phyloP scores from a whole-genome alignment of 2,113 vertebrate genomes.

The Muntiacus reevesi region DNA sequence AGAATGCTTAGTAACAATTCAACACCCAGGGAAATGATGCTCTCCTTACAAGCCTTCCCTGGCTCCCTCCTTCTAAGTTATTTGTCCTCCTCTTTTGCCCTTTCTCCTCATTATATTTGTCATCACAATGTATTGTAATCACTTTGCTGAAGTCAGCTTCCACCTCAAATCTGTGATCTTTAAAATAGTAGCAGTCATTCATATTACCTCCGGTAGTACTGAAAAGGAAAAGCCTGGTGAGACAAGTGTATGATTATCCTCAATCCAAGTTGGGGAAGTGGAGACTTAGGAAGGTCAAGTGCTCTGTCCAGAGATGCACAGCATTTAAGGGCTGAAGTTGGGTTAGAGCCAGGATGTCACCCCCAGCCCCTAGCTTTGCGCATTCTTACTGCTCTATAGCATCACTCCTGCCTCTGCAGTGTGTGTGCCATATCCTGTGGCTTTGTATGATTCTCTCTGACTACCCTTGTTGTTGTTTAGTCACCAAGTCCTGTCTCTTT shows the following conservation, averaged over 20 bases:
- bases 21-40: neutral
- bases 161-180: neutral
- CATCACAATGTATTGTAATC: neutral
- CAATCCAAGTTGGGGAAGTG: neutral
- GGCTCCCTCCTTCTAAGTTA: neutral
- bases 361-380: neutral
- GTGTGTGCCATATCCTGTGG: neutral
- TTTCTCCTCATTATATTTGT: neutral
- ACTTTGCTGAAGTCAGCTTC: neutral
- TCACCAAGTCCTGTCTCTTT: neutral
- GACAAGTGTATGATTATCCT: neutral
- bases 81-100: too few relatives aligned
- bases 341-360: neutral
- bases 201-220: neutral
- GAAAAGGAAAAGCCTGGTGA: neutral
- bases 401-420: rapidly evolving
- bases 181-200: neutral
- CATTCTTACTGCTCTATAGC: neutral
- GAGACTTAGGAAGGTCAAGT: neutral
- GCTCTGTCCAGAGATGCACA: neutral
- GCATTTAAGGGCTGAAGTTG: neutral
- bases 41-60: neutral
- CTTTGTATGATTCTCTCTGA: neutral
- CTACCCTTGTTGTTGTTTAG: neutral
- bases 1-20: neutral